A percentile compares a stretch with the other conserved stretches of the same genome.
Evolutionary conservation across 1,140 invertebrate species (phyloP).

Genomic region (Orchesella cincta): DNA sequence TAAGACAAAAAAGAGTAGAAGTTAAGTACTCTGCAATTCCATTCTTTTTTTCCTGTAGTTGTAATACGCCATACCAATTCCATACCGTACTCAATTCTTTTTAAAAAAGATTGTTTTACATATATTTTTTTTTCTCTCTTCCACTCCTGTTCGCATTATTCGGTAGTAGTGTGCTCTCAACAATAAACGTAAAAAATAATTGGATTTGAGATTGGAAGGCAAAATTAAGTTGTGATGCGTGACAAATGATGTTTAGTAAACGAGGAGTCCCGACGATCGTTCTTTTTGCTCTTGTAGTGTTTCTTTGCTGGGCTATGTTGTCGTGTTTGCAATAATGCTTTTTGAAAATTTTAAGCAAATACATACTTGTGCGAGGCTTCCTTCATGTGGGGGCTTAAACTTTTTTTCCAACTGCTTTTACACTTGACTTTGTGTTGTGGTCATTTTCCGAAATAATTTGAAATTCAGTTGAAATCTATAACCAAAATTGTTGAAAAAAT

Average conservation of each 20-base stretch:
- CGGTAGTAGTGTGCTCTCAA: slow-evolving; percentile 34
- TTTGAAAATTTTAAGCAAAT: too few relatives aligned
- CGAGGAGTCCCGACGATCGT: slow-evolving; percentile 16
- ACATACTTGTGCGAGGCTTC: too few relatives aligned
- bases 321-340: too few relatives aligned
- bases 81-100: slow-evolving; percentile 25
- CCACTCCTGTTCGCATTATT: slow-evolving; percentile 41
- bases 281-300: too few relatives aligned
- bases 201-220: slow-evolving; percentile 42
- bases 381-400: too few relatives aligned
- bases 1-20: background rate
- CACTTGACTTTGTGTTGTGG: background rate
- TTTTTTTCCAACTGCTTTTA: background rate
- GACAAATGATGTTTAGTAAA: slow-evolving; percentile 38
- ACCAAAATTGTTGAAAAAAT: too few relatives aligned
- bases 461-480: background rate
- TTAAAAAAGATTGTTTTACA: slow-evolving; percentile 21
- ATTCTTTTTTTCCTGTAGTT: background rate
- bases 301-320: too few relatives aligned
- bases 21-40: slow-evolving; percentile 15
- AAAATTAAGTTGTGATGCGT: slow-evolving; percentile 46
- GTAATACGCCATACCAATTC: slow-evolving; percentile 7
- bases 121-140: slow-evolving; percentile 4
- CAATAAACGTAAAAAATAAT: slow-evolving; percentile 43
- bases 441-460: background rate